phyloP scores from a whole-genome alignment of 2,113 vertebrate species.

The Galemys pyrenaicus region DNA sequence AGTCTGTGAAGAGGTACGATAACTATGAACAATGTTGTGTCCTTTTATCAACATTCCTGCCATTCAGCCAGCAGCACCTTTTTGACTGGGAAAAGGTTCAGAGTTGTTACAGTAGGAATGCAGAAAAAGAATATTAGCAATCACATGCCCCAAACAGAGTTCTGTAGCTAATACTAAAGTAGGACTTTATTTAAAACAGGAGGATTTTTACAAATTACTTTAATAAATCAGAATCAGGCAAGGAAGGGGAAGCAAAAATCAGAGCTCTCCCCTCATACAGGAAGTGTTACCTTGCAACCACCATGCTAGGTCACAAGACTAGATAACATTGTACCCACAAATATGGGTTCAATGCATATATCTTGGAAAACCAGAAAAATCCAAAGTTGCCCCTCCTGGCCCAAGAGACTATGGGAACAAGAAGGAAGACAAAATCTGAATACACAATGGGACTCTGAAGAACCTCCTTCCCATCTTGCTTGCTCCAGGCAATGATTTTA shows the following conservation, averaged over 20 bases:
- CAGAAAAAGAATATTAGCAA: neutral
- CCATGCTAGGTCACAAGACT: neutral
- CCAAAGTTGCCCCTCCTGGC: neutral
- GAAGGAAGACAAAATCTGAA: neutral
- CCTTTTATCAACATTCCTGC: neutral
- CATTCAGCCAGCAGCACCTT: neutral
- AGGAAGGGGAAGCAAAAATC: neutral
- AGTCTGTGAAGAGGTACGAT: neutral
- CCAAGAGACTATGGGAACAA: neutral
- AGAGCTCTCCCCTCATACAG: neutral
- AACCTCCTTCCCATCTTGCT: neutral
- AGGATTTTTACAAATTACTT: neutral
- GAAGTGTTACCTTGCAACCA: neutral
- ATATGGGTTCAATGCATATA: neutral
- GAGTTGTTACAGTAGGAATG: neutral
- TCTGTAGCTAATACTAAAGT: neutral
- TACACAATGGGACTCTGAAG: neutral
- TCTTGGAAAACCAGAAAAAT: neutral
- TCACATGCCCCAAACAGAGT: neutral
- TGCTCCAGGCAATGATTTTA: neutral
- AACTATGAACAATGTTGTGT: neutral
- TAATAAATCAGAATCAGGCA: neutral
- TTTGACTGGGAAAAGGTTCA: neutral
- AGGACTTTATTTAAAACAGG: neutral
- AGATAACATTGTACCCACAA: neutral